Evolutionary conservation across 2,888 invertebrate genomes (phyloP).

Genomic region (Cataglyphis albicans): DNA sequence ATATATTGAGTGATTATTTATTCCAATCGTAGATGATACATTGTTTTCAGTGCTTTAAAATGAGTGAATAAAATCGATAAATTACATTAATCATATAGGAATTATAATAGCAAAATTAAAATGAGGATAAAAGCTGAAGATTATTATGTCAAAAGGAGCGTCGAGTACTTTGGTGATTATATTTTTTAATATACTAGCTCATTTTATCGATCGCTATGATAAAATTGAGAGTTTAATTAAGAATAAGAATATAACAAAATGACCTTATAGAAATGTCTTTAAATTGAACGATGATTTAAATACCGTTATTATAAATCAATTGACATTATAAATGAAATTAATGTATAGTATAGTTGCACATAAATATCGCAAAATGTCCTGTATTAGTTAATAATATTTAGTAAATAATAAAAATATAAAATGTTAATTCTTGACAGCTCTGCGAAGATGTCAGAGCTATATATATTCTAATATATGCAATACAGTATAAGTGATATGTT

Average conservation of each 20-base stretch:
- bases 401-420: neutral
- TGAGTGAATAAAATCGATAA: neutral
- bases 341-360: neutral
- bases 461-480: constrained; percentile 64
- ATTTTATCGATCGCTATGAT: neutral
- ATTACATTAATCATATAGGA: neutral
- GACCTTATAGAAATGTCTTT: neutral
- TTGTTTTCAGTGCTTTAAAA: neutral
- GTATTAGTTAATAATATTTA: neutral
- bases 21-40: neutral
- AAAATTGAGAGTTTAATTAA: constrained; percentile 12
- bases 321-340: neutral
- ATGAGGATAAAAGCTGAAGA: constrained; percentile 83
- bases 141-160: constrained; percentile 80
- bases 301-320: neutral
- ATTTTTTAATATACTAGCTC: neutral
- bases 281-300: neutral
- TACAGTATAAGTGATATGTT: constrained; percentile 73
- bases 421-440: neutral
- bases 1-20: neutral
- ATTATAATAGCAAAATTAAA: constrained; percentile 44
- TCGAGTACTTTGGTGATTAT: constrained; percentile 81
- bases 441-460: constrained; percentile 48
- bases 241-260: neutral
- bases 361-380: neutral